Evolutionary conservation across 2,797 vertebrate genomes (phyloP), one percentile per base, ranked within the genome.

Genomic region (Cercopithecus mitis): DNA sequence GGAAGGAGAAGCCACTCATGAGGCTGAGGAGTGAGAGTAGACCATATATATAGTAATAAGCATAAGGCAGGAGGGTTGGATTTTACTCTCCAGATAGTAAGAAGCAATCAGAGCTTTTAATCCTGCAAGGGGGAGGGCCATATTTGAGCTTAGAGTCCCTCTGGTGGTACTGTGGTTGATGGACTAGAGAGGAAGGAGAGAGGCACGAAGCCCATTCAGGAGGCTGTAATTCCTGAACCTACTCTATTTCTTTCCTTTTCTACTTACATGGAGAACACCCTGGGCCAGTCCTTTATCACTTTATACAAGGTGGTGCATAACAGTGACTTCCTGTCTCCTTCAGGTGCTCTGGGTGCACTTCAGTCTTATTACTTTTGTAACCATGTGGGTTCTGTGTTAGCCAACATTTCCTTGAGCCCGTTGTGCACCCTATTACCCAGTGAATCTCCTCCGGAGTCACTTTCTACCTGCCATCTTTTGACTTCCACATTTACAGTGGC

Each of bases 111-210:
- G n/a, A 89, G 61, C 75, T 73, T 64, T 86, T 86, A 72, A 94
- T 61, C 41, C 90, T 58, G 45, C 47, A 5, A 25, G n/a, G 33
- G 86, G 39, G 22, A 93, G 72, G 88, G 84, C 30, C 45, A 70
- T 91, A 67, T 85, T 13, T 94, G 89, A 96, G 93, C 90, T 93
- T 87, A 91, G 91, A 89, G 80, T 93, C 90, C 93, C 87, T 91
- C 93, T 92, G 91, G 75, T 93, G 96, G 91, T 41, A 90, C 86
- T 15, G 43, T 50, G 82, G 87, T 41, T 67, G 86, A 87, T 82
- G 80, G 82, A 89, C 67, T 85, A 82, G 70, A 87, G 55, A 58
- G 86, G 47, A 85, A 90, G 47, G 70, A 55, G 73, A 75, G 14
- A 57, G 52, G 14, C 47, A 33, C 8, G 12, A 93, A 77, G 70